Base-by-base conservation (phyloP, 1,140 invertebrate species). In the Palaemon carinicauda region DNA sequence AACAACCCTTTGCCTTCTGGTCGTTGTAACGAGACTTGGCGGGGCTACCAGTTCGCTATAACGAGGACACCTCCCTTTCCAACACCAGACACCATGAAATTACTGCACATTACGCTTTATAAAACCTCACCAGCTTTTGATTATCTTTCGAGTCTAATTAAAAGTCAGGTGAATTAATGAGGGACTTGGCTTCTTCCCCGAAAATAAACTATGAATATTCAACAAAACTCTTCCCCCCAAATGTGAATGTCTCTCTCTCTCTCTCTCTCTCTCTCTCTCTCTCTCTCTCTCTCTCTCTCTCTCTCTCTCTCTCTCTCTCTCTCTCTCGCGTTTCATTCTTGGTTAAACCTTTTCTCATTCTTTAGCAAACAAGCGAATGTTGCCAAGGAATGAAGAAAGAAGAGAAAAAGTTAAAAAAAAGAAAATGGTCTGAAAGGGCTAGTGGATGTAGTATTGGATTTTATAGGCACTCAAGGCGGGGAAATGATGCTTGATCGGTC, bases 61-160 rank as follows among this genome's bases (percentile, higher is more conserved):
- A 73, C 69, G 69, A 73, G 69, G 69, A 29, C 69, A 31, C n/a
- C 80, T 41, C 41, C 41, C 41, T 41, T 41, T 41, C 41, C 41
- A 69, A 17, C 80, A 53, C 71, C 71, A 83, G 81, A 53, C 51
- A 83, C 81, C 81, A 83, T 83, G 81, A 83, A 83, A 83, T 83
- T 83, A 83, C 71, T 60, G 69, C 81, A 75, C 81, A 75, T 83
- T 83, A 75, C 54, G 51, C 71, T 54, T 83, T 75, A 83, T 83
- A 83, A 83, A 83, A 75, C 19, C 71, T 75, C 71, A 75, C 81
- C 71, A 31, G 71, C 27, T 83, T 83, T 83, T 83, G 81, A 83
- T 83, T 83, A 83, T 83, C 81, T 83, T 83, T 83, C 81, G 51
- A 54, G 74, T 83, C 81, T 83, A 83, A 83, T 83, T 83, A 83